Evolutionary conservation across 1,140 invertebrate species (phyloP), one percentile per base, ranked within the genome.

Genomic region (Helicoverpa armigera): DNA sequence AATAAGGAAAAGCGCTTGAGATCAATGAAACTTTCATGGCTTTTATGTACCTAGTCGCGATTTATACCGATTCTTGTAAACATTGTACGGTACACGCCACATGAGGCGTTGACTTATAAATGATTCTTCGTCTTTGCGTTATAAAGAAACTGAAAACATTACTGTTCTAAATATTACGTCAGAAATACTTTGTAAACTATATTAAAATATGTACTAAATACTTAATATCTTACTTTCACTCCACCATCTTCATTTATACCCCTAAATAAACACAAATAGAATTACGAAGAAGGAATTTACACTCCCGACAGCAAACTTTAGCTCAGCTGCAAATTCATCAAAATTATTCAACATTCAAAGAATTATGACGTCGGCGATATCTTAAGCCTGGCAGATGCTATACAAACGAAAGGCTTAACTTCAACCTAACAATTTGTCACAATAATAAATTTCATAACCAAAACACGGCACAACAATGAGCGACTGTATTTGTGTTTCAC

Each of bases 371-470:
- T 79, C 65, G 73, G 69, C 35, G 65, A 75, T 77, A 74, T 76
- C 67, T 70, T 75, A 82, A 86, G 79, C 79, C 43, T n/a, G 65
- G 79, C 87, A 89, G 86, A 88, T 87, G 86, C 48, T 65, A 81
- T 70, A 86, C 81, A 89, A 89, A 84, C 88, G 83, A 90, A 91
- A 90, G 89, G 91, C 87, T 92, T 90, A 90, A 85, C 85, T 81
- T 74, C 75, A 86, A 91, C 88, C 87, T 89, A 88, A 89, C 91
- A 91, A 93, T 93, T 94, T 94, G 92, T 94, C 92, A 94, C 83
- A 92, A 92, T 88, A 91, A 92, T 86, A 89, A 86, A 89, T 90
- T 91, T 91, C 92, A 92, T 93, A 94, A 93, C 89, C 89, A 91
- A 91, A 94, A 94, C 89, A 92, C 86, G 81, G 74, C 69, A 82